Conservation (phyloP, 2,113 vertebrate species). For the Myocastor coypus region DNA sequence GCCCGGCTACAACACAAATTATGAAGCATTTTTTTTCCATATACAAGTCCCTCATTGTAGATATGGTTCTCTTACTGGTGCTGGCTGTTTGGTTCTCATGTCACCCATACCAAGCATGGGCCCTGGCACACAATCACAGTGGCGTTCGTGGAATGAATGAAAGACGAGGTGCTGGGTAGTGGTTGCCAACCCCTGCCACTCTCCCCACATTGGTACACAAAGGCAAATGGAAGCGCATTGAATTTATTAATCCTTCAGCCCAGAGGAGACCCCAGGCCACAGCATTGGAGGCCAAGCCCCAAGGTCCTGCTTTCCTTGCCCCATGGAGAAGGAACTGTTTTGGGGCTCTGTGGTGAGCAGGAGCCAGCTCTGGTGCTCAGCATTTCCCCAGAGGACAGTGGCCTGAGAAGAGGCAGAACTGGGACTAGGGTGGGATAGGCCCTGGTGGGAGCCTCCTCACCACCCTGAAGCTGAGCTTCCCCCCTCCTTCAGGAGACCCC, state of each 20-base stretch:
- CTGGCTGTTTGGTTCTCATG: not conserved
- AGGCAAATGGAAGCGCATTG: not conserved
- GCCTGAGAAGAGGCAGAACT: slow-evolving; percentile 35
- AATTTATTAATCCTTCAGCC: slow-evolving; percentile 66
- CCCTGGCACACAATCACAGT: not conserved
- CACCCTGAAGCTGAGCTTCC: not conserved
- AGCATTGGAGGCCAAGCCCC: not conserved
- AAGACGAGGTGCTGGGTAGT: not conserved
- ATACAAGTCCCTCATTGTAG: not conserved
- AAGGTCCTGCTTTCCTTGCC: not conserved
- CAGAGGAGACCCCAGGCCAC: not conserved
- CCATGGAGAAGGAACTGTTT: not conserved
- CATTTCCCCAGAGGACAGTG: slow-evolving; percentile 50
- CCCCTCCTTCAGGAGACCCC: not conserved
- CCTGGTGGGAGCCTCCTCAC: not conserved
- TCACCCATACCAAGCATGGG: not conserved
- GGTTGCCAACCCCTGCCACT: not conserved
- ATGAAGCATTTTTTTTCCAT: not conserved
- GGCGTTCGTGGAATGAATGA: not conserved
- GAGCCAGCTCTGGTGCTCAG: not conserved
- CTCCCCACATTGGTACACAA: not conserved
- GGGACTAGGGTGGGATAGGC: not conserved
- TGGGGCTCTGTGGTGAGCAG: not conserved
- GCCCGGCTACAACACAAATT: not conserved
- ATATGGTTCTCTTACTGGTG: not conserved